A percentile compares a stretch with the other conserved stretches of the same genome.
Conservation (phyloP, 2,888 invertebrate genomes). For the Ormyrus rosae region DNA sequence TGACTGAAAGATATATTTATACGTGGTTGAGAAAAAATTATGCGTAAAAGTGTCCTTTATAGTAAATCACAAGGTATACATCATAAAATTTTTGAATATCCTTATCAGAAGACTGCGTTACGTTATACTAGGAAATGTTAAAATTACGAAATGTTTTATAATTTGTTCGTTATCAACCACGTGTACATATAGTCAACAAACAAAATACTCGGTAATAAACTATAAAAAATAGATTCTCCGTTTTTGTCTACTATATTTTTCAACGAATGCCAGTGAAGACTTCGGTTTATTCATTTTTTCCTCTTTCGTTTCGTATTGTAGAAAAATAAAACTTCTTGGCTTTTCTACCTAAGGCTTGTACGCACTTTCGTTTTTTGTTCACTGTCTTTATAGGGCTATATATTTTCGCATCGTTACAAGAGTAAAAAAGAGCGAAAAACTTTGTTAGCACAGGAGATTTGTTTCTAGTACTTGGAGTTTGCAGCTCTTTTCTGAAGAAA, state of each 20-base stretch:
- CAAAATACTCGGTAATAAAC: conserved; percentile 48
- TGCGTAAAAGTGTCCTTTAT: conserved; percentile 24
- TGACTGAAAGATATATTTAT: conserved; percentile 45
- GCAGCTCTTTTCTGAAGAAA: conserved; percentile 8
- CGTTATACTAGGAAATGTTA: conserved; percentile 20
- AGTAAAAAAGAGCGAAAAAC: conserved; percentile 44
- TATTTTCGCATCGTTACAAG: conserved; percentile 19
- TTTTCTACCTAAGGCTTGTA: conserved; percentile 52
- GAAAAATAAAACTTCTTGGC: conserved; percentile 52
- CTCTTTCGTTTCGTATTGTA: conserved; percentile 39
- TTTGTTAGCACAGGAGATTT: conserved; percentile 1
- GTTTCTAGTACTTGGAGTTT: background rate
- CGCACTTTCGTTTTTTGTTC: conserved; percentile 47
- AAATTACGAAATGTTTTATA: conserved; percentile 10
- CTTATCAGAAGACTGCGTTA: conserved; percentile 27
- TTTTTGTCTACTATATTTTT: conserved; percentile 27
- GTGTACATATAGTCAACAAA: conserved; percentile 28
- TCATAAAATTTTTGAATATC: conserved; percentile 2
- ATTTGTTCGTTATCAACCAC: conserved; percentile 27
- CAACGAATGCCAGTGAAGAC: conserved; percentile 47
- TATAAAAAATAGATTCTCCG: conserved; percentile 54
- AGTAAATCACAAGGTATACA: conserved; percentile 33
- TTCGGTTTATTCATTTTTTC: conserved; percentile 30
- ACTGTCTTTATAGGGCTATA: conserved; percentile 11
- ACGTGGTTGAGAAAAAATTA: conserved; percentile 41